These are phyloP conservation scores for Mormyrops attenuatus DNA, from an alignment of 2,797 vertebrate genomes.

Conservation along the genomic window DNA sequence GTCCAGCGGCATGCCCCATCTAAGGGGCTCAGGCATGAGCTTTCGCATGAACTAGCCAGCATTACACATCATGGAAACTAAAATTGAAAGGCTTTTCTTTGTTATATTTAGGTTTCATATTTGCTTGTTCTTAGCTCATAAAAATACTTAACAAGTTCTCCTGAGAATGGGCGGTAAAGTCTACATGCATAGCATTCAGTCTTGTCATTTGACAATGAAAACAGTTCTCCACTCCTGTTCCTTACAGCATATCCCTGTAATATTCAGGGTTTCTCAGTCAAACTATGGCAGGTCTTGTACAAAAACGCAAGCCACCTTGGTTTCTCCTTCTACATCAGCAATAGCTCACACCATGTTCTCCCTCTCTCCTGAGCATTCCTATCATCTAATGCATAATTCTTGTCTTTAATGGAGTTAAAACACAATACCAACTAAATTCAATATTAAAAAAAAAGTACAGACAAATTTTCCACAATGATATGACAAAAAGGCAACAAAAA, in stretches of 20 bases:
- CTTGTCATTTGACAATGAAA: conserved; percentile 57
- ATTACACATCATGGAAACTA: conserved; percentile 44
- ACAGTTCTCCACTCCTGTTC: conserved; percentile 41
- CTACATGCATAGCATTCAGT: conserved; percentile 69
- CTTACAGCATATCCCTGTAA: conserved; percentile 4
- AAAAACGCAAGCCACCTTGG: conserved; percentile 68
- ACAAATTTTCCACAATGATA: neutral
- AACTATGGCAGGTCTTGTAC: conserved; percentile 12
- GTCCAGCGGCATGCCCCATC: conserved; percentile 30
- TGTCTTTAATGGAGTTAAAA: conserved; percentile 7
- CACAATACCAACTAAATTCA: conserved; percentile 3
- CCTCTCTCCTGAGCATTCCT: conserved; percentile 18
- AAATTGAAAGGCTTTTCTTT: conserved; percentile 47
- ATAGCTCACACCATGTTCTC: conserved; percentile 42
- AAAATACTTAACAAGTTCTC: conserved; percentile 66
- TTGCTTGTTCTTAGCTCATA: conserved; percentile 68
- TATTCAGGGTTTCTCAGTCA: conserved; percentile 3
- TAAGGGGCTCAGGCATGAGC: conserved; percentile 39
- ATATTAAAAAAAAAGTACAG: neutral
- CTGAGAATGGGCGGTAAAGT: conserved; percentile 69
- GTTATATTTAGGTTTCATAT: conserved; percentile 60
- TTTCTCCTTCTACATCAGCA: conserved; percentile 58
- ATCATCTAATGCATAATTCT: neutral
- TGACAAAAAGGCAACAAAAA: neutral
- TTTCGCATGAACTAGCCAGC: conserved; percentile 41